These are phyloP conservation scores for Oreamnos americanus DNA, from an alignment of 2,113 vertebrate genomes.

Conservation along the genomic window DNA sequence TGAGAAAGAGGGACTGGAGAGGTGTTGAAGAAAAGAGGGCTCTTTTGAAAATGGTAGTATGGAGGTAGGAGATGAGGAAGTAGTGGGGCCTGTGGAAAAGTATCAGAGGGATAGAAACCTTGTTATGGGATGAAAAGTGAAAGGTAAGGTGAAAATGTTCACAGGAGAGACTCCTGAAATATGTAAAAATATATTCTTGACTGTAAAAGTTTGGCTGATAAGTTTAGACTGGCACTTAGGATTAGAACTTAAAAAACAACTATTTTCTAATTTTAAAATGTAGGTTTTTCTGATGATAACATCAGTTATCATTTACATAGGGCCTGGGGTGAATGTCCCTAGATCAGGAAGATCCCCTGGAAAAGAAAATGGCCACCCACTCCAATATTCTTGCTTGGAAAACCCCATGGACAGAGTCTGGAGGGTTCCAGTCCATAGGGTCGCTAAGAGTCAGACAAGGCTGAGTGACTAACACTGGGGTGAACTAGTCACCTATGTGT, in stretches of 20 bases:
- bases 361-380: too few species aligned
- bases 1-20: background rate
- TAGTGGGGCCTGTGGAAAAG: background rate
- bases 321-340: background rate
- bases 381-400: too few species aligned
- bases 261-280: background rate
- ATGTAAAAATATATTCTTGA: background rate
- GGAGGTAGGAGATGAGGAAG: background rate
- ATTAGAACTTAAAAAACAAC: background rate
- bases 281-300: background rate
- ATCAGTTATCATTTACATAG: background rate
- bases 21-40: constrained; percentile 2
- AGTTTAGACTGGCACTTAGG: background rate
- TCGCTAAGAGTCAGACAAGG: too few species aligned
- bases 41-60: background rate
- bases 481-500: background rate
- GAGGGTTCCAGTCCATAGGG: too few species aligned
- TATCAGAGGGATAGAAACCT: background rate
- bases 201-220: constrained; percentile 35
- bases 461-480: background rate
- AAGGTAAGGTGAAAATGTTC: constrained; percentile 17
- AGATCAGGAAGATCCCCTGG: too few species aligned
- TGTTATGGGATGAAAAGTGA: constrained; percentile 10
- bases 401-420: too few species aligned
- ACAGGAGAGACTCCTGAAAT: background rate